Conservation (phyloP, 2,797 vertebrate species). For the Silurus lanzhouensis region DNA sequence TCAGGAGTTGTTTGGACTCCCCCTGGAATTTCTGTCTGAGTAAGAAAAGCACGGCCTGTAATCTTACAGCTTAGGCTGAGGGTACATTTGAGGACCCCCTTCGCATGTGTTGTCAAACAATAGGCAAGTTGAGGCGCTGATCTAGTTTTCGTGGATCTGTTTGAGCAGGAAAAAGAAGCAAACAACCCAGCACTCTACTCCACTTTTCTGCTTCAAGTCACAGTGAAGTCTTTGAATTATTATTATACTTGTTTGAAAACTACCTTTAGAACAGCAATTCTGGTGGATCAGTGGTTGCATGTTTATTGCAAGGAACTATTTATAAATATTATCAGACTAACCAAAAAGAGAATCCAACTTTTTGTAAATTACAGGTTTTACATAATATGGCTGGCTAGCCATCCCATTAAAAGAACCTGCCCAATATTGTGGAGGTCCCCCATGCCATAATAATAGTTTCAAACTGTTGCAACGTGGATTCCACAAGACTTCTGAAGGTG, state of each 20-base stretch:
- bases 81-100: conserved; percentile 54
- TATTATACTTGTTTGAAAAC: conserved; percentile 1
- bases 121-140: conserved; percentile 49
- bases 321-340: background rate
- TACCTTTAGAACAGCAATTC: conserved; percentile 7
- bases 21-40: conserved; percentile 63
- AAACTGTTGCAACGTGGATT: too few relatives aligned
- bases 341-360: background rate
- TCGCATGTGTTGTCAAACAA: conserved; percentile 60
- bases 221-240: conserved; percentile 20
- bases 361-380: background rate
- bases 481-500: too few relatives aligned
- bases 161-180: conserved; percentile 47
- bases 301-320: background rate
- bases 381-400: background rate
- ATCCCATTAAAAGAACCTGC: too few relatives aligned
- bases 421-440: too few relatives aligned
- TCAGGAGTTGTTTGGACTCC: conserved; percentile 70
- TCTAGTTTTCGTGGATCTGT: conserved; percentile 44
- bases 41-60: conserved; percentile 67
- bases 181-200: conserved; percentile 44
- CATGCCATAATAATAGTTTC: too few relatives aligned
- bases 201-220: conserved; percentile 25
- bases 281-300: background rate
- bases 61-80: conserved; percentile 65